Percentiles rank a stretch among this genome's conserved stretches.
These are phyloP conservation scores for Metalampra italica DNA, from an alignment of 2,888 invertebrate species.

Conservation along the genomic window DNA sequence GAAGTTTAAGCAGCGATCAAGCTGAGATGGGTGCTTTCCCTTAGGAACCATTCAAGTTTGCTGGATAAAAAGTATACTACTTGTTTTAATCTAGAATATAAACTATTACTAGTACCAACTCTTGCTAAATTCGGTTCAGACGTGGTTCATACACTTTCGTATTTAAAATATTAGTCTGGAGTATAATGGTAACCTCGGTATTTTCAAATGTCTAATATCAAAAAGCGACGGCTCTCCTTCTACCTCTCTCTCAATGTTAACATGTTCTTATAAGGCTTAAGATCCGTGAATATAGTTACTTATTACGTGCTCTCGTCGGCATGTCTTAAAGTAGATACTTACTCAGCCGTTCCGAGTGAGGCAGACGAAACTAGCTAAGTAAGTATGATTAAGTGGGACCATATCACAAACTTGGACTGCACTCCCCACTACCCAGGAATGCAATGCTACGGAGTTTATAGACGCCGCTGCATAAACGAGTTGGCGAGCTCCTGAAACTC, in stretches of 20 bases:
- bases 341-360: constrained; percentile 30
- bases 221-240: too few species aligned
- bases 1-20: too few species aligned
- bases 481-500: constrained; percentile 22
- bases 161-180: too few species aligned
- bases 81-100: too few species aligned
- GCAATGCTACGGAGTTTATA: constrained; percentile 28
- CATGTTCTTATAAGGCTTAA: constrained; percentile 32
- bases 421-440: constrained; percentile 27
- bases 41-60: too few species aligned
- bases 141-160: too few species aligned
- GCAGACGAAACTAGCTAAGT: constrained; percentile 25
- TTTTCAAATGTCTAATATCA: too few species aligned
- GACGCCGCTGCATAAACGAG: constrained; percentile 27
- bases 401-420: constrained; percentile 37
- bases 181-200: too few species aligned
- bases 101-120: too few species aligned
- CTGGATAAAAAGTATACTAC: too few species aligned
- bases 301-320: constrained; percentile 35
- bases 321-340: constrained; percentile 16
- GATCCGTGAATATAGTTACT: constrained; percentile 31
- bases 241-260: constrained; percentile 3
- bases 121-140: too few species aligned
- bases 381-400: constrained; percentile 44
- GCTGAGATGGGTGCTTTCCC: too few species aligned